These are phyloP conservation scores for Caloenas nicobarica DNA, from an alignment of 2,113 vertebrate species.

Conservation along the genomic window DNA sequence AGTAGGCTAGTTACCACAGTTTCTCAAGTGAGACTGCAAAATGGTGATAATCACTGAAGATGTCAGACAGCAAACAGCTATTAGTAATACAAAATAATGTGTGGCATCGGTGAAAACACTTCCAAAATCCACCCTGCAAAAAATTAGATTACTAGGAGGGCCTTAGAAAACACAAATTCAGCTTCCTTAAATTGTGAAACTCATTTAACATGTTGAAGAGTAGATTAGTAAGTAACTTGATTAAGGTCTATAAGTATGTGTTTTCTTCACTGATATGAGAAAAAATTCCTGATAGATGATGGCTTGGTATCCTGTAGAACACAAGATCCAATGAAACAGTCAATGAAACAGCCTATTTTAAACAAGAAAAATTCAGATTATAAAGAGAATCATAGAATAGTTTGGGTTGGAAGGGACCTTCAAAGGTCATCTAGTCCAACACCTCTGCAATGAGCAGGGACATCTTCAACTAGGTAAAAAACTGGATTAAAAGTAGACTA, in stretches of 20 bases:
- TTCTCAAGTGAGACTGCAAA: constrained; percentile 11
- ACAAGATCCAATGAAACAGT: background rate
- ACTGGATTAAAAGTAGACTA: no score
- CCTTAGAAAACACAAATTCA: constrained; percentile 16
- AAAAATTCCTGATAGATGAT: background rate
- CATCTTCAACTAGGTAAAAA: no score
- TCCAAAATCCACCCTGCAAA: background rate
- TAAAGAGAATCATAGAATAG: background rate
- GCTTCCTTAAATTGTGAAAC: background rate
- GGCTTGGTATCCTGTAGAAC: background rate
- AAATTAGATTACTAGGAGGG: background rate
- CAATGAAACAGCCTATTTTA: background rate
- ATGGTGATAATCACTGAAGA: constrained; percentile 34
- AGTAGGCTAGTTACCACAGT: background rate
- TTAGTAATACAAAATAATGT: constrained; percentile 15
- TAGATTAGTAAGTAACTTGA: background rate
- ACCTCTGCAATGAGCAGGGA: no score
- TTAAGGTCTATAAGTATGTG: background rate
- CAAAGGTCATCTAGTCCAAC: no score
- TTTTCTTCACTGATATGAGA: background rate
- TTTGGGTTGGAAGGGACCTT: no score
- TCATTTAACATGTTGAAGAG: background rate
- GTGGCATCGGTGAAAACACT: background rate
- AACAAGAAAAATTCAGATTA: background rate
- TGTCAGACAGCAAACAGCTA: background rate